phyloP scores from a whole-genome alignment of 2,797 vertebrate species.

The Anolis apletophallus region DNA sequence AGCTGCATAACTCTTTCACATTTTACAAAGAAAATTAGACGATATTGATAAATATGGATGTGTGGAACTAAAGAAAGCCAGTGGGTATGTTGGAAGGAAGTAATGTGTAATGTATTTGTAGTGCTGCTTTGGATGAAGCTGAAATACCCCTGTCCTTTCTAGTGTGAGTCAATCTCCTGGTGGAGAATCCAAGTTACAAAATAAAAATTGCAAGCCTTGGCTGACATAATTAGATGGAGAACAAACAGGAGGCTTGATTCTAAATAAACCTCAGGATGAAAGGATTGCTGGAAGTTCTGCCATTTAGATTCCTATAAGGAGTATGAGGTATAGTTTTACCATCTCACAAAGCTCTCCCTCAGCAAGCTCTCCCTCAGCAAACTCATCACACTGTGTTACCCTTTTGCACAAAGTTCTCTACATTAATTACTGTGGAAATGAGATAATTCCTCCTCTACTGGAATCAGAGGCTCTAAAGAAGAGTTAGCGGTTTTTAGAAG shows the following conservation, averaged over 20 bases:
- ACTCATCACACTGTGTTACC: background rate
- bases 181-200: background rate
- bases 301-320: background rate
- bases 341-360: background rate
- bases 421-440: background rate
- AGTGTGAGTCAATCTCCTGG: background rate
- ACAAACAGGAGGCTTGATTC: background rate
- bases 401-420: background rate
- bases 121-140: background rate
- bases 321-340: background rate
- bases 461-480: background rate
- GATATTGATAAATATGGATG: background rate
- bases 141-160: background rate
- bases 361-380: background rate
- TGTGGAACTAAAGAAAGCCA: slow-evolving; percentile 17
- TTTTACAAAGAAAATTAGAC: background rate
- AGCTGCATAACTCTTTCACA: background rate
- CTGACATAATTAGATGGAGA: background rate
- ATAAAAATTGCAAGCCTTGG: background rate
- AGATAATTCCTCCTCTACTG: background rate
- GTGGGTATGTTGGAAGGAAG: background rate
- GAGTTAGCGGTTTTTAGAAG: background rate
- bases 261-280: background rate
- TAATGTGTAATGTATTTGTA: background rate
- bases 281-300: background rate